Percentiles rank a stretch among this genome's conserved stretches.
Conservation (phyloP, 1,140 invertebrate genomes). For the Pseudomyrmex concolor region DNA sequence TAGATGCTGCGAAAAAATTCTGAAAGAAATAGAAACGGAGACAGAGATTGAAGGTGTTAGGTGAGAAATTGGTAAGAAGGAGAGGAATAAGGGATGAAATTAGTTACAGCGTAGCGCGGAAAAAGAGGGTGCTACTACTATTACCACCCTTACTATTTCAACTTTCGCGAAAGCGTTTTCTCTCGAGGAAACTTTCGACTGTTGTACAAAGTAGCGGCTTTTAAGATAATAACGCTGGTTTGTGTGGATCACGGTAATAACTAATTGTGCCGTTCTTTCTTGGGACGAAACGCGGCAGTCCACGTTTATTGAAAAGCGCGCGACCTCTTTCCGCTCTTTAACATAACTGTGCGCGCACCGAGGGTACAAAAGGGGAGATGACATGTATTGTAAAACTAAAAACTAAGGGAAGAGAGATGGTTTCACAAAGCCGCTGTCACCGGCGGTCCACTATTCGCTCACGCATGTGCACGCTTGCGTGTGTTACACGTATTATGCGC, state of each 20-base stretch:
- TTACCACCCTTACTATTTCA: conserved; percentile 35
- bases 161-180: conserved; percentile 36
- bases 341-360: conserved; percentile 27
- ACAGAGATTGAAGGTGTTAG: too few relatives aligned
- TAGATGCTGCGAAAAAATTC: too few relatives aligned
- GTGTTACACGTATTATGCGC: too few relatives aligned
- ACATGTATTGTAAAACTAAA: conserved; percentile 64
- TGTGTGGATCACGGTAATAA: conserved; percentile 56
- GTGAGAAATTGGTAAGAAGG: too few relatives aligned
- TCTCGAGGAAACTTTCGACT: conserved; percentile 33
- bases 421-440: conserved; percentile 65
- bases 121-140: too few relatives aligned
- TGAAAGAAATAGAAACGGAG: too few relatives aligned
- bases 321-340: conserved; percentile 21
- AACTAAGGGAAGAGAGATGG: conserved; percentile 33
- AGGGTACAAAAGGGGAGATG: conserved; percentile 42
- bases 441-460: not conserved
- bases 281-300: conserved; percentile 13
- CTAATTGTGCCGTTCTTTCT: conserved; percentile 52
- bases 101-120: too few relatives aligned
- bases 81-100: too few relatives aligned
- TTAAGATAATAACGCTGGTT: conserved; percentile 56
- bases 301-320: conserved; percentile 49
- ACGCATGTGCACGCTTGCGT: not conserved
- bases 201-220: conserved; percentile 52